Evolutionary conservation across 2,888 invertebrate species (phyloP).

Genomic region (Meganola albula): DNA sequence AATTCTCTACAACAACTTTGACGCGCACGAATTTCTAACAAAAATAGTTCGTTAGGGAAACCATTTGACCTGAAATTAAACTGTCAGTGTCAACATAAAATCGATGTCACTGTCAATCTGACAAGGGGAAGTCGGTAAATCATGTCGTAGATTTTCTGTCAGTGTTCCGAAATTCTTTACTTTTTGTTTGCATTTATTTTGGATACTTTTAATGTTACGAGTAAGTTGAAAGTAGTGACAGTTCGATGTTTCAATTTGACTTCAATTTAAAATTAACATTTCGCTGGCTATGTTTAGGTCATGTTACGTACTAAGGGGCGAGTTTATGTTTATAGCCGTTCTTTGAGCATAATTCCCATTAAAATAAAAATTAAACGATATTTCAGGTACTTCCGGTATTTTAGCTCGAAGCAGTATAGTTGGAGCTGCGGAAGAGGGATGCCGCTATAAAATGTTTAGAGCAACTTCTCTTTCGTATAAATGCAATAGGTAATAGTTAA

Average conservation of each 20-base stretch:
- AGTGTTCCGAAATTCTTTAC: constrained; percentile 21
- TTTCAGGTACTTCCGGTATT: no score
- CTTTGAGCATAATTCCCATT: no score
- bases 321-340: no score
- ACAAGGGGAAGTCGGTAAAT: constrained; percentile 42
- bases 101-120: constrained; percentile 61
- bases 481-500: no score
- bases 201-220: constrained; percentile 29
- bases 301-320: constrained; percentile 8
- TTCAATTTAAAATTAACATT: constrained; percentile 38
- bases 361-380: no score
- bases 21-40: constrained; percentile 37
- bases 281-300: no score
- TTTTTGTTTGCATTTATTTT: constrained; percentile 8
- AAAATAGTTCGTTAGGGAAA: constrained; percentile 51
- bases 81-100: constrained; percentile 69
- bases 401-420: no score
- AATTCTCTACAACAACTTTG: constrained; percentile 35
- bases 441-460: no score
- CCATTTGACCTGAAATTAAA: constrained; percentile 74
- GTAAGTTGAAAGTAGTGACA: constrained; percentile 30
- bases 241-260: constrained; percentile 48
- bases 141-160: constrained; percentile 50
- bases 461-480: no score
- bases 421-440: no score